phyloP scores from a whole-genome alignment of 2,888 invertebrate genomes.

The Archips xylosteana region DNA sequence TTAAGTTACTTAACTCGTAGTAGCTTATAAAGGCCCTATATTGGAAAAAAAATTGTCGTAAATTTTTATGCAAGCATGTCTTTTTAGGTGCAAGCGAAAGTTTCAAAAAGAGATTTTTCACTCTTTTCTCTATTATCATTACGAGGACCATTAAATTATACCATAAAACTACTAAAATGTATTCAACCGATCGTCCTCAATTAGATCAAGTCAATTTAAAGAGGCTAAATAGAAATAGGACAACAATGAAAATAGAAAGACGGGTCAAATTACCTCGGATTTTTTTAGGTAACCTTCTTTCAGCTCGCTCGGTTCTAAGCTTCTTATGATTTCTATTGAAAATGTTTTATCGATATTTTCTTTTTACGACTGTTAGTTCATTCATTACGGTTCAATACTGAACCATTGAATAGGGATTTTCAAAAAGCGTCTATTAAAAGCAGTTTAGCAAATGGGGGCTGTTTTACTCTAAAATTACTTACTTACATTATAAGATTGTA shows the following conservation, averaged over 20 bases:
- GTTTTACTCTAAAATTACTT: too few species aligned
- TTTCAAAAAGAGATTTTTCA: too few species aligned
- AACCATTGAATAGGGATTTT: neutral
- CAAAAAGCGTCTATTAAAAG: neutral
- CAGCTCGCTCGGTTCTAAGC: neutral
- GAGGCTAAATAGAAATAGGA: neutral
- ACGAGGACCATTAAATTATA: too few species aligned
- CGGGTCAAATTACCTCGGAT: constrained; percentile 34
- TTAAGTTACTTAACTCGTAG: too few species aligned
- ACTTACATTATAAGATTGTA: too few species aligned
- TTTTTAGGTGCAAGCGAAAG: too few species aligned
- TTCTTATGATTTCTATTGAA: neutral
- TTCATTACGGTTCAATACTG: neutral
- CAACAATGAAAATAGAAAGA: neutral
- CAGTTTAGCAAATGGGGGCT: too few species aligned
- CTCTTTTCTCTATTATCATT: too few species aligned
- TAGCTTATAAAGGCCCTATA: too few species aligned
- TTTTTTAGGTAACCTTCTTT: neutral
- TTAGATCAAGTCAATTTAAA: neutral
- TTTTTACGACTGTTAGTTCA: neutral
- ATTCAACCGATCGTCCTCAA: neutral
- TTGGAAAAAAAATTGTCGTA: too few species aligned
- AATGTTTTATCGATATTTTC: neutral
- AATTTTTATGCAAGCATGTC: too few species aligned
- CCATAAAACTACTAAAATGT: too few species aligned